Base-by-base conservation (phyloP, 2,888 invertebrate species). In the Hyposoter didymator region DNA sequence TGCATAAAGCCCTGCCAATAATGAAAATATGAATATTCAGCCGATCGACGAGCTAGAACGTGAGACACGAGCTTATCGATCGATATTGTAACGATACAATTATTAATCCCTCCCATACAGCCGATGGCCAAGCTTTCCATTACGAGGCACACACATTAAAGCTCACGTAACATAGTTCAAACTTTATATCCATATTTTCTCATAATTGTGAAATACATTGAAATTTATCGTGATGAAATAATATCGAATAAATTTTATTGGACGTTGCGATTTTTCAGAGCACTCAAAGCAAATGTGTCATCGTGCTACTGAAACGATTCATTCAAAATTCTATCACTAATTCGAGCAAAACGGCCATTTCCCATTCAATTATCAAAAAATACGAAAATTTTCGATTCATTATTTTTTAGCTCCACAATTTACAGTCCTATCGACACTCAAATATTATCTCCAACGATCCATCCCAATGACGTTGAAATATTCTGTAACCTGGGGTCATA, bases 1-100 rank as follows among this genome's bases (percentile, higher is more conserved):
- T 66, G 86, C 83, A 88, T 88, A 84, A 85, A 85, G 85, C 85
- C 76, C 72, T 85, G 73, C 84, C 87, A 89, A 88, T 90, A 90
- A 90, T 90, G 89, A 90, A 90, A 88, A 88, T 89, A 91, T 91
- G 90, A 91, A 91, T 91, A 91, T 91, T 90, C 90, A 91, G 69
- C 81, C 66, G 80, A 76, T 59, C 78, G 84, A 66, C 66, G 35
- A 67, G 59, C 52, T 67, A 69, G 67, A 79, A 59, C 70, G 72
- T 10, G 59, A 78, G 67, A 78, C 74, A 32, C 64, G 49, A 62
- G 17, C 17, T 32, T 72, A 70, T 22, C 72, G 39, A 47, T 78
- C 69, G 64, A 79, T 47, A 39, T 43, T 22, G 14, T 19, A 62
- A 49, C 49, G 62, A 49, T 72, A 72, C 72, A 49, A 72, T 78